Conservation (phyloP, 2,113 vertebrate species). For the Rhinoderma darwinii region DNA sequence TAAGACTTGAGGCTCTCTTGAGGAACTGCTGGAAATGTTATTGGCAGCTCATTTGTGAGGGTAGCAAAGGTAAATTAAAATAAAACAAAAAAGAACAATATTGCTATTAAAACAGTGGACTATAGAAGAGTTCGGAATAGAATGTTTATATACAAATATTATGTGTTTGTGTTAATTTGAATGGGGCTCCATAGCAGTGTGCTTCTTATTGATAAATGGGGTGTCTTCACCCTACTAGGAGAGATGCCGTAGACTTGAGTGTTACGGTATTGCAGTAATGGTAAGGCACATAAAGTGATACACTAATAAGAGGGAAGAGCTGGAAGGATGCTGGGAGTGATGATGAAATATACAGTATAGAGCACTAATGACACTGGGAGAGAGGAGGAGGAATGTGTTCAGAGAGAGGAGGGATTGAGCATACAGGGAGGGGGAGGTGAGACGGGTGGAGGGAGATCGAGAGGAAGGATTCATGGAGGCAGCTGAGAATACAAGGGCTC, state of each 20-base stretch:
- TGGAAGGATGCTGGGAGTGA: conserved; percentile 2
- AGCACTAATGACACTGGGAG: conserved; percentile 8
- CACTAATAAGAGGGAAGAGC: background rate
- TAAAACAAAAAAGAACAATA: background rate
- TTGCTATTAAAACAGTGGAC: background rate
- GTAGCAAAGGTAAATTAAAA: background rate
- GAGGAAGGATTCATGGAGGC: conserved; percentile 52
- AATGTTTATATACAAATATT: background rate
- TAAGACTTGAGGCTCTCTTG: background rate
- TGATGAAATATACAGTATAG: conserved; percentile 25
- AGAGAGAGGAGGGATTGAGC: conserved; percentile 46
- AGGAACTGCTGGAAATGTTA: background rate
- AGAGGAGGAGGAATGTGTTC: conserved; percentile 33
- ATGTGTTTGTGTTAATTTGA: background rate
- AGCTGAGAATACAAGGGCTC: conserved; percentile 27
- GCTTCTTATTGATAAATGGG: background rate
- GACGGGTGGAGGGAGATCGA: conserved; percentile 39
- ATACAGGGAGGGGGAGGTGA: conserved; percentile 45
- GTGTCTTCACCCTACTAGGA: background rate
- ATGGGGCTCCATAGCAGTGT: background rate
- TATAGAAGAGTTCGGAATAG: background rate
- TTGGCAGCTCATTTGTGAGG: background rate
- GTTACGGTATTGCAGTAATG: background rate
- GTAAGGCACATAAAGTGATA: background rate
- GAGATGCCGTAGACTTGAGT: background rate